These are phyloP conservation scores for Prietella phreatophila DNA, from an alignment of 2,113 vertebrate genomes.

Conservation along the genomic window DNA sequence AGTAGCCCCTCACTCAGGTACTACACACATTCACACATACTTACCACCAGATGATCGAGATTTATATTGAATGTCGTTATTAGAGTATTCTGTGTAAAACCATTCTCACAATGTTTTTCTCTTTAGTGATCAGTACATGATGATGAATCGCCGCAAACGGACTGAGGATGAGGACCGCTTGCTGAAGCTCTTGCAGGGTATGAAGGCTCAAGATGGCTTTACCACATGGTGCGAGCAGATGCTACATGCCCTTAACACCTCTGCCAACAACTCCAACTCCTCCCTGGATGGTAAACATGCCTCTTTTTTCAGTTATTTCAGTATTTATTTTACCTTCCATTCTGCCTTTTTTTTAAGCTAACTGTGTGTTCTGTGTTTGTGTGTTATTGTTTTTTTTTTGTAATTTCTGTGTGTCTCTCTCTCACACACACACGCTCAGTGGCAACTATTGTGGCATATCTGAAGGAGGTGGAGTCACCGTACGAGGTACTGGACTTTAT, in stretches of 20 bases:
- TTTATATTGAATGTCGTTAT: background rate
- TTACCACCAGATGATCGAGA: background rate
- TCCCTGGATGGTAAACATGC: constrained; percentile 66
- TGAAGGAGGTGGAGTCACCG: constrained; percentile 90
- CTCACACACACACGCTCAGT: constrained; percentile 60
- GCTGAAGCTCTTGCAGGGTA: constrained; percentile 87
- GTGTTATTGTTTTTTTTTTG: background rate
- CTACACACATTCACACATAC: background rate
- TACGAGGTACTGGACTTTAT: constrained; percentile 90
- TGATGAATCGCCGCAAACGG: constrained; percentile 76
- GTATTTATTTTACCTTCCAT: background rate
- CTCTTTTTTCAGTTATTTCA: background rate
- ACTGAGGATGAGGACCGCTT: constrained; percentile 89
- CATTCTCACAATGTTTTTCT: background rate
- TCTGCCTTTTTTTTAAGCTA: background rate
- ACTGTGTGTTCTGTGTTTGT: background rate
- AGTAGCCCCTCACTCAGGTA: constrained; percentile 89
- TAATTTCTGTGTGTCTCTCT: background rate
- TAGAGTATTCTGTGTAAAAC: background rate
- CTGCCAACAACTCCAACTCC: constrained; percentile 78
- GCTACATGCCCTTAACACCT: constrained; percentile 86
- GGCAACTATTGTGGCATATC: constrained; percentile 84
- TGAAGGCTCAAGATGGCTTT: constrained; percentile 87
- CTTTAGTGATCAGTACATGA: constrained; percentile 75
- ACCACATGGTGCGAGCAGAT: constrained; percentile 94